A percentile compares a stretch with the other conserved stretches of the same genome.
Evolutionary conservation across 2,113 vertebrate species (phyloP).

Genomic region (Malurus cyaneus): DNA sequence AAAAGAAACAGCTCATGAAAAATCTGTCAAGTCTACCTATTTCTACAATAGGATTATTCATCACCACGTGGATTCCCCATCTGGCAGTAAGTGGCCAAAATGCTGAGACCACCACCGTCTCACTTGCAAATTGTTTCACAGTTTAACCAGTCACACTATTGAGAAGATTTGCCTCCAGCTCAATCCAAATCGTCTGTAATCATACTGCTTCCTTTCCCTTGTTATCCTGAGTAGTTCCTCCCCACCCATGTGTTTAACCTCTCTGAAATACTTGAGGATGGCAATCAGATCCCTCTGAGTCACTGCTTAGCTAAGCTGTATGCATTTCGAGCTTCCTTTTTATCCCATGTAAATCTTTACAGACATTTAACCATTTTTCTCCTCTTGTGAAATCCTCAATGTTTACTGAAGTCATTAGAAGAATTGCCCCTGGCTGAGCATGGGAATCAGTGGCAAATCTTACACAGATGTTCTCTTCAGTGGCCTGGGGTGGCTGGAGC

Average conservation of each 20-base stretch:
- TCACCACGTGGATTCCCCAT: neutral
- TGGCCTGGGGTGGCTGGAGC: neutral
- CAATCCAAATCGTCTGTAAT: slow-evolving; percentile 49
- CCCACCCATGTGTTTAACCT: slow-evolving; percentile 53
- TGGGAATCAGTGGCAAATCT: neutral
- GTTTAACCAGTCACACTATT: neutral
- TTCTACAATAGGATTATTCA: slow-evolving; percentile 42
- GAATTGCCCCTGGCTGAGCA: neutral
- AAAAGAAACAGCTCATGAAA: neutral
- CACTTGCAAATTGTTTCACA: slow-evolving; percentile 18
- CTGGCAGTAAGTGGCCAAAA: slow-evolving; percentile 19
- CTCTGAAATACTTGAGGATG: slow-evolving; percentile 13
- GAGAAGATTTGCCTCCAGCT: slow-evolving; percentile 28
- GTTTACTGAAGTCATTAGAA: neutral
- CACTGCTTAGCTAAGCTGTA: slow-evolving; percentile 58
- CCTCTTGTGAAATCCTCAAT: neutral
- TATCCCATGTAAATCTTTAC: neutral
- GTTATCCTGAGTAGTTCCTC: slow-evolving; percentile 47
- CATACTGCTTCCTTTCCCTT: slow-evolving; percentile 54
- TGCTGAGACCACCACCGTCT: neutral
- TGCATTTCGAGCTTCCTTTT: neutral
- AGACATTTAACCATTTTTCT: slow-evolving; percentile 32
- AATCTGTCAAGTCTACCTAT: neutral
- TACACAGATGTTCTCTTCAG: neutral
- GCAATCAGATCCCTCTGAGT: slow-evolving; percentile 64